Evolutionary conservation across 35 echinoderm and acorn worm genomes (phyloP).

Genomic region (Apostichopus californicus): DNA sequence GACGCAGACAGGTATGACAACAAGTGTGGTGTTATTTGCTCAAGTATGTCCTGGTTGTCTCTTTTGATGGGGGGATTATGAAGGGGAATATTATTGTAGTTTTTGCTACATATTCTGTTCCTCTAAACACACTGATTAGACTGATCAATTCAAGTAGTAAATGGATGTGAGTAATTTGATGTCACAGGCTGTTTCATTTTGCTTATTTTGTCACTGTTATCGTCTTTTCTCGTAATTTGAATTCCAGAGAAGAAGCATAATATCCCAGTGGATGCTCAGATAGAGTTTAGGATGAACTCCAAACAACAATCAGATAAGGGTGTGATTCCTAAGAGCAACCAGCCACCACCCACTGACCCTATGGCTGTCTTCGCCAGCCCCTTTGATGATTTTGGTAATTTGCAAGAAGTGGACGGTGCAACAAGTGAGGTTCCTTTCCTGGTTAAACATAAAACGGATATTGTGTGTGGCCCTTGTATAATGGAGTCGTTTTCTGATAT

Average conservation of each 20-base stretch:
- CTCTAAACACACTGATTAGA: too few species aligned
- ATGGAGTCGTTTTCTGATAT: conserved; percentile 87
- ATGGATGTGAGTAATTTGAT: too few species aligned
- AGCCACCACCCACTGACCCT: conserved; percentile 29
- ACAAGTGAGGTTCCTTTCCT: conserved; percentile 64
- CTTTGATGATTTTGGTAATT: conserved; percentile 7
- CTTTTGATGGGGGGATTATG: too few species aligned
- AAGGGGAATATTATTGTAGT: too few species aligned
- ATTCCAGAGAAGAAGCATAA: conserved; percentile 49
- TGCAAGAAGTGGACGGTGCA: conserved; percentile 26
- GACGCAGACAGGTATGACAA: conserved; percentile 55
- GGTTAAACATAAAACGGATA: conserved; percentile 69
- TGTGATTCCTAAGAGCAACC: conserved; percentile 13
- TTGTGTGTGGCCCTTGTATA: conserved; percentile 87
- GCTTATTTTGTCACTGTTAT: too few species aligned
- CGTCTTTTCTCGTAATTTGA: not conserved
- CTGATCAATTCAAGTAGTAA: too few species aligned
- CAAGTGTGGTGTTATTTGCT: too few species aligned
- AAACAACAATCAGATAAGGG: not conserved
- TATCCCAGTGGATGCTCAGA: conserved; percentile 79
- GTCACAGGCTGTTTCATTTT: too few species aligned
- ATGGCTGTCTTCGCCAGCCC: conserved; percentile 52
- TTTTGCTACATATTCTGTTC: too few species aligned
- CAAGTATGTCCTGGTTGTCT: too few species aligned
- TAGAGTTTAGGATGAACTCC: conserved; percentile 86